These are phyloP conservation scores for Rhinophrynus dorsalis DNA, from an alignment of 2,797 vertebrate species.

Conservation along the genomic window DNA sequence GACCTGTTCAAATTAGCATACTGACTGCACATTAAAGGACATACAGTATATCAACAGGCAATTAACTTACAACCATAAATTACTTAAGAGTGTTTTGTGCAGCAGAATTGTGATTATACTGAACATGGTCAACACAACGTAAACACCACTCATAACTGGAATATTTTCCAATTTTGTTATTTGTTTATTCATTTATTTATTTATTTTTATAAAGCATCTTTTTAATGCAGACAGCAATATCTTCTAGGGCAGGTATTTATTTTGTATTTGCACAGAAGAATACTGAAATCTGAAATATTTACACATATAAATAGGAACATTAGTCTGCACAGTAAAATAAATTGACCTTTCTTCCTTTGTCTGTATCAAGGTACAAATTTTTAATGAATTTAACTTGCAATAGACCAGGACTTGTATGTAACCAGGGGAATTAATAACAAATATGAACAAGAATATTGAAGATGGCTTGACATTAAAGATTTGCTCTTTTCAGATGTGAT, in stretches of 20 bases:
- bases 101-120: too few relatives aligned
- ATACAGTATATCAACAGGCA: too few relatives aligned
- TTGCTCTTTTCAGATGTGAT: constrained; percentile 3
- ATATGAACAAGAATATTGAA: not conserved
- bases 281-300: not conserved
- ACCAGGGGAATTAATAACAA: not conserved
- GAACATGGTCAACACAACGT: too few relatives aligned
- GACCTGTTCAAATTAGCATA: too few relatives aligned
- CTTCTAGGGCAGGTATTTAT: not conserved
- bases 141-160: too few relatives aligned
- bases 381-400: not conserved
- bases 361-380: not conserved
- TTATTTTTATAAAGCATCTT: too few relatives aligned
- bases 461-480: not conserved
- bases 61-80: too few relatives aligned
- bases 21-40: too few relatives aligned
- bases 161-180: too few relatives aligned
- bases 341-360: not conserved
- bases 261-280: not conserved
- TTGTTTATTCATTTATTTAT: too few relatives aligned
- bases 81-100: too few relatives aligned
- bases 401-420: not conserved
- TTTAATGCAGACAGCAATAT: too few relatives aligned
- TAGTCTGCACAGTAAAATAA: not conserved
- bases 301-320: not conserved